phyloP scores from a whole-genome alignment of 2,113 vertebrate species.

The Tetrao urogallus region DNA sequence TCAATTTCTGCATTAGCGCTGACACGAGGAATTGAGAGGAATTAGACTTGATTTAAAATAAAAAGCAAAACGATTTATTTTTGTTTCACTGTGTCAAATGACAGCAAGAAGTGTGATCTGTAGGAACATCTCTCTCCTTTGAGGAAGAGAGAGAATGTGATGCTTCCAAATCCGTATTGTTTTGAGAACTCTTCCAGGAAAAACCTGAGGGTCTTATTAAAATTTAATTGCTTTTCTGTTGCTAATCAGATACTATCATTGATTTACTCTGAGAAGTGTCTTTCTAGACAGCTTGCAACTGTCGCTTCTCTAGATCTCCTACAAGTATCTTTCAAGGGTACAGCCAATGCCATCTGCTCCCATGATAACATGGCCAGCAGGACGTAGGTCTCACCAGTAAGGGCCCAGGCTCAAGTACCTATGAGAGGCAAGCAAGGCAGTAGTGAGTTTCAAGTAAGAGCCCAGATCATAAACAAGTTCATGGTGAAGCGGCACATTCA shows the following conservation, averaged over 20 bases:
- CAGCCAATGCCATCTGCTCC: not conserved
- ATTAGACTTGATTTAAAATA: not conserved
- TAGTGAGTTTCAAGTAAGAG: not conserved
- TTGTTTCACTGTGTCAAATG: not conserved
- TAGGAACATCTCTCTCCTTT: not conserved
- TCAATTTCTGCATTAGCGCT: not conserved
- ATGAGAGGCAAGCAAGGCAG: not conserved
- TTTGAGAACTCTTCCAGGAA: not conserved
- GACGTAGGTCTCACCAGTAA: not conserved
- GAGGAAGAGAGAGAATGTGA: not conserved
- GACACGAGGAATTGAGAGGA: not conserved
- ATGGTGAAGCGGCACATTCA: not conserved
- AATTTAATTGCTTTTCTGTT: not conserved
- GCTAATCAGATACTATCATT: not conserved
- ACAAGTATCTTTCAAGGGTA: not conserved
- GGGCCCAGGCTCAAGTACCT: not conserved
- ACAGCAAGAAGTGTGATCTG: not conserved
- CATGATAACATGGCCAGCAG: not conserved
- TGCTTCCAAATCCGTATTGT: not conserved
- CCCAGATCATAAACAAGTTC: not conserved
- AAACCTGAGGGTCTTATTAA: not conserved
- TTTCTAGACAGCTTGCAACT: not conserved
- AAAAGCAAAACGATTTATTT: not conserved
- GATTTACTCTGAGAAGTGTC: not conserved
- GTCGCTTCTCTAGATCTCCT: not conserved